phyloP scores from a whole-genome alignment of 2,797 vertebrate species.

The Tapera naevia region DNA sequence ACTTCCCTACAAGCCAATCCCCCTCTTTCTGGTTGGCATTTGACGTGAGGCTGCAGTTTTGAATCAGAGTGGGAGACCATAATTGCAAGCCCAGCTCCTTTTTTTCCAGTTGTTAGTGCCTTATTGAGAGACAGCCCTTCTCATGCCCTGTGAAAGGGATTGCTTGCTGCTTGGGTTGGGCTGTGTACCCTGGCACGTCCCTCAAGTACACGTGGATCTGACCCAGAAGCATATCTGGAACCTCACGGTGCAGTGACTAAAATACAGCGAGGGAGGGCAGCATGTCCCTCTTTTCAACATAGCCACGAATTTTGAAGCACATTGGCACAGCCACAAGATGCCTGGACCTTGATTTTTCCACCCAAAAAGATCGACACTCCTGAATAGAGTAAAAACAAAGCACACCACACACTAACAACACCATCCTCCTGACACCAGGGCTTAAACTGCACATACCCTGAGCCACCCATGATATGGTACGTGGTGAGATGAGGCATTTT shows the following conservation, averaged over 20 bases:
- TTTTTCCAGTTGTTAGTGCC: neutral
- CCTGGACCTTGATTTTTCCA: neutral
- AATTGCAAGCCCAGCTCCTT: too few species aligned
- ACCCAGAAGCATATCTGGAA: neutral
- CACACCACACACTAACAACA: neutral
- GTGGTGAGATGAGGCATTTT: neutral
- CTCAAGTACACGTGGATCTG: neutral
- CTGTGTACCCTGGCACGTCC: neutral
- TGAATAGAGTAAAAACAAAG: fast-evolving
- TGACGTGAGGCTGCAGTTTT: neutral
- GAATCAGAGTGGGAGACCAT: neutral
- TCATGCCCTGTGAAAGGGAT: neutral
- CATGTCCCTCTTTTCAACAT: fast-evolving
- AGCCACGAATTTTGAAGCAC: neutral
- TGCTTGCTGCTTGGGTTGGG: neutral
- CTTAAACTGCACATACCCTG: neutral
- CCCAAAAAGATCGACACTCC: neutral
- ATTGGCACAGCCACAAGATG: neutral
- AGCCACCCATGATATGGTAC: fast-evolving
- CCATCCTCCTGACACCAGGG: too few species aligned
- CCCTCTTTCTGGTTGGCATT: neutral
- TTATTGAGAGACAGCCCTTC: neutral
- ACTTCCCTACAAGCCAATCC: neutral
- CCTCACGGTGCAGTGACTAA: neutral
- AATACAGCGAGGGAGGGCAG: neutral